Conservation (phyloP, 30 jellyfish, hydroid and myxozoan species). For the Haliclystus octoradiatus region DNA sequence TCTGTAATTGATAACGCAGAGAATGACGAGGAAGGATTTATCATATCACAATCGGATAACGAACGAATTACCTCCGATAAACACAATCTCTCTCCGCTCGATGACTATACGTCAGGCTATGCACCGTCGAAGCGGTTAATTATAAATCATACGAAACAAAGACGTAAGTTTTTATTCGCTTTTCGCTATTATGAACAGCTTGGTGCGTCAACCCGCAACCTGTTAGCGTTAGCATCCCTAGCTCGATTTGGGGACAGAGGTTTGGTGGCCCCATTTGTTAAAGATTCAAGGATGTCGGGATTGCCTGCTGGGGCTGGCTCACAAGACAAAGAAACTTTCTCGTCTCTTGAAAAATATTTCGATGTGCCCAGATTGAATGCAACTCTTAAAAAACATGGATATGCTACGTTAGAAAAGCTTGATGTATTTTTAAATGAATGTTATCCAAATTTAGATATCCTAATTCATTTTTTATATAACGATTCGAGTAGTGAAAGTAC, state of each 20-base stretch:
- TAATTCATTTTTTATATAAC: conserved; percentile 60
- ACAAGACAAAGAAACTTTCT: conserved; percentile 1
- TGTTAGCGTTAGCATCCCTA: conserved; percentile 67
- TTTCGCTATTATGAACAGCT: conserved; percentile 89
- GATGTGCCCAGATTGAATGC: conserved; percentile 49
- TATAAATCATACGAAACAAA: too few relatives aligned
- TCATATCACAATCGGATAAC: too few relatives aligned
- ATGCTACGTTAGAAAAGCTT: conserved; percentile 49
- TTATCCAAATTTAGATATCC: conserved; percentile 37
- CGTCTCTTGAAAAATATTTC: conserved; percentile 46
- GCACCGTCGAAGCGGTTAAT: too few relatives aligned
- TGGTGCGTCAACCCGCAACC: conserved; percentile 69
- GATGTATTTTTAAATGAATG: conserved; percentile 52
- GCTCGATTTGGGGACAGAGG: conserved; percentile 57
- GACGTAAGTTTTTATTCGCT: conserved; percentile 39
- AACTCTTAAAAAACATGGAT: conserved; percentile 68
- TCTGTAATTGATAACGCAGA: too few relatives aligned
- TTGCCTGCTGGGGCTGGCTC: conserved; percentile 17
- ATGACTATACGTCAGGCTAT: too few relatives aligned
- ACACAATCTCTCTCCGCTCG: too few relatives aligned
- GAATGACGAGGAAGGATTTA: too few relatives aligned
- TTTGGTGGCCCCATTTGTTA: conserved; percentile 78
- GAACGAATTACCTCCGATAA: too few relatives aligned
- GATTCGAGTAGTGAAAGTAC: conserved; percentile 35
- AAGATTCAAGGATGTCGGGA: conserved; percentile 86